Evolutionary conservation across 2,113 vertebrate genomes (phyloP).

Genomic region (Spea multiplicata): DNA sequence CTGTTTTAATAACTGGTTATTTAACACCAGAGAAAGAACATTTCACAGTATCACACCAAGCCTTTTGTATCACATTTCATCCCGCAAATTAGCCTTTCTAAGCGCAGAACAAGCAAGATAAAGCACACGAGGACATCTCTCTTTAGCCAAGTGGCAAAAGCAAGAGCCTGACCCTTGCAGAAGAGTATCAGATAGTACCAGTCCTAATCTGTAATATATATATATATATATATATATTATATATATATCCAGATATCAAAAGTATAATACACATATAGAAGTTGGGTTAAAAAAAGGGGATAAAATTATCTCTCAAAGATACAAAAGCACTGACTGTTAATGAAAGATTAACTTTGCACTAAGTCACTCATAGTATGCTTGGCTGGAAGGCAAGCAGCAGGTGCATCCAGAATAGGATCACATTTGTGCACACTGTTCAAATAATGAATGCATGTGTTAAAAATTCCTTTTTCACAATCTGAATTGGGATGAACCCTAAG

Average conservation of each 20-base stretch:
- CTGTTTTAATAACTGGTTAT: neutral
- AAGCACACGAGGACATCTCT: neutral
- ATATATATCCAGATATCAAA: no score
- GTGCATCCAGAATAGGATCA: conserved; percentile 33
- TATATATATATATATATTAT: no score
- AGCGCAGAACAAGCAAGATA: conserved; percentile 1
- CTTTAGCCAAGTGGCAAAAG: neutral
- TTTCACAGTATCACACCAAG: neutral
- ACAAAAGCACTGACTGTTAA: conserved; percentile 2
- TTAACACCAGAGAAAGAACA: neutral
- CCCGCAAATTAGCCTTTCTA: neutral
- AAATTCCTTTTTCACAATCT: no score
- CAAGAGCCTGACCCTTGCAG: conserved; percentile 1
- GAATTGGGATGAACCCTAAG: no score
- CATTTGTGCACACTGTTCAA: neutral
- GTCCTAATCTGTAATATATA: no score
- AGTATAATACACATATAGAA: no score
- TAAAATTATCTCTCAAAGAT: conserved; percentile 10
- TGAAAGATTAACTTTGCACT: conserved; percentile 39
- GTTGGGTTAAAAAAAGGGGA: neutral
- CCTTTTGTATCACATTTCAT: conserved; percentile 31
- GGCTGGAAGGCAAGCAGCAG: conserved; percentile 30
- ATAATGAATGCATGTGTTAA: no score
- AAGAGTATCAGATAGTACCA: neutral
- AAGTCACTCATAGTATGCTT: conserved; percentile 6